Base-by-base conservation (phyloP, 1,140 invertebrate genomes). In the Drosophila fuyamai region DNA sequence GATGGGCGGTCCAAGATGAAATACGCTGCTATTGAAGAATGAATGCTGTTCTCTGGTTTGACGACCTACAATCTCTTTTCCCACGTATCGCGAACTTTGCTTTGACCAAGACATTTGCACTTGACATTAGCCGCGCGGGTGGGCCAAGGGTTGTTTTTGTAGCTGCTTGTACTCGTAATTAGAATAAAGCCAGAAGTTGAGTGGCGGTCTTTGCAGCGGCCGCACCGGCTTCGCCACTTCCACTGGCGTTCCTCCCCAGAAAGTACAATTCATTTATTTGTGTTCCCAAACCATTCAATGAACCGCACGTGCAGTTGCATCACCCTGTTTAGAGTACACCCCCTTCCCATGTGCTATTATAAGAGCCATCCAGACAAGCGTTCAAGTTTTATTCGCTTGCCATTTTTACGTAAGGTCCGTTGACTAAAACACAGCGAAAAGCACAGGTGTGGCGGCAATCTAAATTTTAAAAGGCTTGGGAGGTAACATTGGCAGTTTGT, bases 141-240 rank as follows among this genome's bases (percentile, higher is more conserved):
- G 83, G 56, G 43, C 62, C 36, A 43, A 63, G 79, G 43, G 67
- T 62, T 40, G 60, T 9, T 48, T 68, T 73, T 46, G 53, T 68
- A 65, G 56, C 63, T 76, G 63, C 32, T 68, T 66, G 80, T 44
- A 66, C 27, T 67, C 68, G 58, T 88, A 89, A 88, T 88, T 89
- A 89, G 79, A 88, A 88, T 83, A 77, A 88, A 88, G 67, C 43
- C 67, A 79, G 51, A 27, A 54, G 63, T 82, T 77, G 73, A 88
- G 83, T 80, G 72, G 76, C 74, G 61, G 68, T 80, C 74, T 76
- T 62, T 70, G 18, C 63, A 62, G 44, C 44, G 32, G n/a, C 29
- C 48, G 36, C 16, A 46, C 13, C 44, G 36, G 53, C 50, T 55
- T 51, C 36, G 53, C 50, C 40, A 43, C 18, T 70, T 48, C 48